Conservation (phyloP, 2,113 vertebrate species). For the Neotragus moschatus region DNA sequence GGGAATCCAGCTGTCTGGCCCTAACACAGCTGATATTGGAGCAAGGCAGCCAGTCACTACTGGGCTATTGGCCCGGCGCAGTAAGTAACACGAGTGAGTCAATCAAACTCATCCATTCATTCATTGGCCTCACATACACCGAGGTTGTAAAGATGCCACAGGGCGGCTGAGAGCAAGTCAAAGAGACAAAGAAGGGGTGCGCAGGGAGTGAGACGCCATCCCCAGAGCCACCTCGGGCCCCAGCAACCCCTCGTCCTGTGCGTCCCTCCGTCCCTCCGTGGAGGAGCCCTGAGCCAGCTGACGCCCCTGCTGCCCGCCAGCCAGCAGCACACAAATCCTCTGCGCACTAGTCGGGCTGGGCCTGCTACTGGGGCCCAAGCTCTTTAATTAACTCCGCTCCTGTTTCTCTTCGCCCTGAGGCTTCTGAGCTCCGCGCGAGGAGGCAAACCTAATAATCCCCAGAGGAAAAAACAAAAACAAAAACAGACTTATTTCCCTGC, state of each 20-base stretch:
- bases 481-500: background rate
- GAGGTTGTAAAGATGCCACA: background rate
- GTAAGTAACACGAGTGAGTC: background rate
- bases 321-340: accelerated
- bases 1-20: background rate
- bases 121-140: background rate
- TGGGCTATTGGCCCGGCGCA: background rate
- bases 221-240: background rate
- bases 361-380: background rate
- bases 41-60: background rate
- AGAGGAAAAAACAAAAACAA: background rate
- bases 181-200: background rate
- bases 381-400: conserved; percentile 57
- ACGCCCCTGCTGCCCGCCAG: accelerated
- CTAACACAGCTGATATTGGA: background rate
- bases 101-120: background rate
- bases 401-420: conserved; percentile 17
- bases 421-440: background rate
- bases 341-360: background rate
- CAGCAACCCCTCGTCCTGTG: background rate
- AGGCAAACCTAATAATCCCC: conserved; percentile 18
- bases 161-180: background rate
- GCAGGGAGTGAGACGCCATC: accelerated
- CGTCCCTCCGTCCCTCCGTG: accelerated
- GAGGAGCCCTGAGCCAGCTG: background rate